Evolutionary conservation across 2,888 invertebrate genomes (phyloP), one percentile per base, ranked within the genome.

Genomic region (Agrypnus murinus): DNA sequence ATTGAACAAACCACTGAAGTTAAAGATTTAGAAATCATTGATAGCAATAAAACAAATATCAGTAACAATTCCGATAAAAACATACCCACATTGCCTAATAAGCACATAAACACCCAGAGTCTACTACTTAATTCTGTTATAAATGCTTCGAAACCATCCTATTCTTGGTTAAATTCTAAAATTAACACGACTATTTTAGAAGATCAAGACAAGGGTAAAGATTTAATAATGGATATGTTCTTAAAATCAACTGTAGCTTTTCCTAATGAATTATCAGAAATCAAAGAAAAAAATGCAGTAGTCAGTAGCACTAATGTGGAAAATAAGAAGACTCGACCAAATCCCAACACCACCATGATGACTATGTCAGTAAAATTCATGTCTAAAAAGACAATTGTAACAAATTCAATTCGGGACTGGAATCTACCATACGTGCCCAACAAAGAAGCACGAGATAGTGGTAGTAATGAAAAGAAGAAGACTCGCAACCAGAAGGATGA

Each of bases 141-240:
- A n/a, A 25, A 59, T 8, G 6, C 15, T 1, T 19, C 19, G n/a
- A 40, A 32, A 40, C 4, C 17, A 14, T n/a, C n/a, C 9, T 45
- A 59, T n/a, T 1, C 32, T 14, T 58, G 19, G 19, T 34, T 57
- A 14, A 43, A 62, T 36, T 17, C 36, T 8, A 48, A 50, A 9
- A 15, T 17, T 43, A 40, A 60, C 12, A 45, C 65, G 17, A 32
- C 34, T 34, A 10, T 45, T 15, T 12, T 66, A 10, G 75, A 77
- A 19, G 78, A 81, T 60, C 80, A 82, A 77, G 48, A 73, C 17
- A 76, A 77, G 67, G 85, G 84, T 0, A 85, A 84, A 77, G 68
- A 80, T 36, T 71, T 84, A 10, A 82, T 85, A 48, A 79, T 85
- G 81, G 80, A 84, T 72, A 82, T 82, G 80, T 85, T 85, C 75